Evolutionary conservation across 2,113 vertebrate genomes (phyloP), one percentile per base, ranked within the genome.

Genomic region (Eulemur macaco): DNA sequence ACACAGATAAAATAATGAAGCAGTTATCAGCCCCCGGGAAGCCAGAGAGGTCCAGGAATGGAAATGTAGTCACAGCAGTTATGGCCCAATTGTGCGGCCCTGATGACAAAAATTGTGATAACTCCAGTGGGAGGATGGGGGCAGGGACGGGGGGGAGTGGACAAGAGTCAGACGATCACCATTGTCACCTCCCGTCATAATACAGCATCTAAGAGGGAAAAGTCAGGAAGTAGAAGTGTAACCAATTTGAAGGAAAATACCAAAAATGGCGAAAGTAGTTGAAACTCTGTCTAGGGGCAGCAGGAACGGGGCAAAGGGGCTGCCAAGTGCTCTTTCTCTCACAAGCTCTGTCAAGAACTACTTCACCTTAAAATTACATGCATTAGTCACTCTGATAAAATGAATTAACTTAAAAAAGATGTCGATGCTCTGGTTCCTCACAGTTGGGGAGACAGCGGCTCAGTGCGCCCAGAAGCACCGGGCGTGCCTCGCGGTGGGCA

Each of bases 401-500:
- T 8, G 15, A 56, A 74, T 39, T 58, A 34, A 34, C 27, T 39
- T 27, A 42, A 18, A 34, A 39, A 39, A 47, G 31, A 77, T 47
- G 31, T 21, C n/a, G 21, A 34, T 8, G 50, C 7, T 20, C 71
- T 42, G 54, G 45, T 47, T 64, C 69, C 56, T 64, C 1, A 20
- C 34, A 25, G 34, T 37, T 20, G 12, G 37, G 68, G 29, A 47
- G 8, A 29, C 8, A n/a, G 66, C 42, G n/a, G 54, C 66, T 21
- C 52, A 13, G 83, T 9, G 45, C 17, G 6, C 8, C 17, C 15
- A 29, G 74, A 37, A 50, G 45, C 45, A 37, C 73, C 10, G 31
- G 21, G 31, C 17, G 8, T 0, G 4, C 12, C 6, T 13, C 47
- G 14, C 8, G 7, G 56, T 2, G 1, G 23, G 13, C 0, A 6